Conservation (phyloP, 1,140 invertebrate genomes). For the Triops longicaudatus region DNA sequence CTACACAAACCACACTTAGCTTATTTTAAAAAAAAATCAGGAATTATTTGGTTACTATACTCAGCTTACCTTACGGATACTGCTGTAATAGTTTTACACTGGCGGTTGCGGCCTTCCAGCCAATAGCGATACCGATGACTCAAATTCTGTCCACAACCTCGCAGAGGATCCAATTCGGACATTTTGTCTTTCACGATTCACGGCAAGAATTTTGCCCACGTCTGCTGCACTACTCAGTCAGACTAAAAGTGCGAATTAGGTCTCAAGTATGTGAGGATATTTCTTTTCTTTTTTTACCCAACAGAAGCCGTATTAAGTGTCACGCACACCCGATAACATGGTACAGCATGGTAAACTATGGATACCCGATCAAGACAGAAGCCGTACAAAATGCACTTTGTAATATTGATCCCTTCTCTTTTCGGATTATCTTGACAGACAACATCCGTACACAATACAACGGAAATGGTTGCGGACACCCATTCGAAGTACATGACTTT, state of each 20-base stretch:
- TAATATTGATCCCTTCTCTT: background rate
- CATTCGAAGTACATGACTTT: too few relatives aligned
- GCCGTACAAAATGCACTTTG: background rate
- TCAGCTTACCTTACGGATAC: background rate
- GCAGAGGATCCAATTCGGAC: conserved; percentile 25
- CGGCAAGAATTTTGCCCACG: background rate
- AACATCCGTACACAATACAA: background rate
- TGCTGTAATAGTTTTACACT: background rate
- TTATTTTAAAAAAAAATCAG: too few relatives aligned
- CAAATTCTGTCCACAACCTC: conserved; percentile 16
- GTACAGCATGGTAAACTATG: background rate
- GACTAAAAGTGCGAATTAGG: background rate
- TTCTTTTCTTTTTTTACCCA: background rate
- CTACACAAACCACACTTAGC: background rate
- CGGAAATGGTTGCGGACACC: background rate
- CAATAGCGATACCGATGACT: background rate
- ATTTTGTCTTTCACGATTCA: background rate
- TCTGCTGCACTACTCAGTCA: background rate
- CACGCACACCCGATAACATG: background rate
- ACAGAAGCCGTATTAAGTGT: background rate
- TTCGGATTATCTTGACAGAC: background rate
- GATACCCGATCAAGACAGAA: conserved; percentile 1
- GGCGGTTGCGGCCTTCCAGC: background rate
- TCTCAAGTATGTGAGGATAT: background rate
- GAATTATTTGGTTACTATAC: too few relatives aligned